Conservation (phyloP, 2,113 vertebrate species). For the Brachypteracias leptosomus region DNA sequence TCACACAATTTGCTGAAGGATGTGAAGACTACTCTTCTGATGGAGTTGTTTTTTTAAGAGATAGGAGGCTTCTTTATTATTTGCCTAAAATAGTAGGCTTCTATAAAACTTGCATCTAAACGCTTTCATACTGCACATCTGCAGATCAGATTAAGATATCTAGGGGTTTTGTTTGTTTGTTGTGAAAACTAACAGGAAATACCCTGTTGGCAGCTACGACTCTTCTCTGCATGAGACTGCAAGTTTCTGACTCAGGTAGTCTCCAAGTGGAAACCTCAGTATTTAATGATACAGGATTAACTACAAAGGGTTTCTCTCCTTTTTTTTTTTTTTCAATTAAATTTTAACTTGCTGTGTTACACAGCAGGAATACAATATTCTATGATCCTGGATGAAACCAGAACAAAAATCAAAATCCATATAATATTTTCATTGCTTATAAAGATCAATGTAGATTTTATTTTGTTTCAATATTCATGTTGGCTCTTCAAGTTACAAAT, state of each 20-base stretch:
- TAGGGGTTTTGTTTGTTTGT: neutral
- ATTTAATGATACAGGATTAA: neutral
- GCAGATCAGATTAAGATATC: neutral
- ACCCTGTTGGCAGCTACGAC: neutral
- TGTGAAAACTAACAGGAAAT: neutral
- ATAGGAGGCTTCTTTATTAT: neutral
- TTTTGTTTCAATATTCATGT: neutral
- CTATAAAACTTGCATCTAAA: neutral
- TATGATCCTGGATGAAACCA: neutral
- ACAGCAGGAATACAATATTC: neutral
- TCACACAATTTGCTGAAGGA: neutral
- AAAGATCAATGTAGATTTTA: neutral
- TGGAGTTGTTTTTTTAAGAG: neutral
- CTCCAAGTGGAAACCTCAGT: neutral
- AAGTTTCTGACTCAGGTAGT: neutral
- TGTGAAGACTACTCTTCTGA: neutral
- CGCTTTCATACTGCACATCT: neutral
- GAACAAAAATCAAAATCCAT: neutral
- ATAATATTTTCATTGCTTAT: neutral
- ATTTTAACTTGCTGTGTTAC: neutral
- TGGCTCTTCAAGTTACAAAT: neutral
- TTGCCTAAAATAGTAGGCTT: neutral
- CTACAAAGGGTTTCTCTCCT: neutral
- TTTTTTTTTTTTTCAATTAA: neutral
- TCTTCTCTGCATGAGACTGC: neutral